Evolutionary conservation across 2,113 vertebrate species (phyloP).

Genomic region (Zonotrichia leucophrys): DNA sequence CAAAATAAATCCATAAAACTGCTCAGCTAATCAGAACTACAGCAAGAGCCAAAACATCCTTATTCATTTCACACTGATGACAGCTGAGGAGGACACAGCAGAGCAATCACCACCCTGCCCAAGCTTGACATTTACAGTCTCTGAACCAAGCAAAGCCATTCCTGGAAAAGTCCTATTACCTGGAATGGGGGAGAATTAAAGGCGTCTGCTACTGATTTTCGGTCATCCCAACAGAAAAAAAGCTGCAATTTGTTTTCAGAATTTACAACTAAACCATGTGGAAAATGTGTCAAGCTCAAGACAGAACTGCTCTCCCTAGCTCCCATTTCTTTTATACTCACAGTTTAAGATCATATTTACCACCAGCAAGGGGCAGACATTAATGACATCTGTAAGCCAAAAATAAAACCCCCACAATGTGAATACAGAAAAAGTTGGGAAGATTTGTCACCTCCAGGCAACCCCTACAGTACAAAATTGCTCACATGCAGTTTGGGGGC

Average conservation of each 20-base stretch:
- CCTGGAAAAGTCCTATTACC: not conserved
- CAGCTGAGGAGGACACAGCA: not conserved
- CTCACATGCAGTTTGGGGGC: not conserved
- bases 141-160: not conserved
- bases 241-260: not conserved
- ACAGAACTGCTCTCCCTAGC: not conserved
- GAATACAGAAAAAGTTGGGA: not conserved
- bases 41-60: not conserved
- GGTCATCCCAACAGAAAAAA: not conserved
- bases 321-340: not conserved
- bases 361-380: not conserved
- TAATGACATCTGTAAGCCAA: not conserved
- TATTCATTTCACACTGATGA: not conserved
- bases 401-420: not conserved
- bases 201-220: not conserved
- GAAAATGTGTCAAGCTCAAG: not conserved
- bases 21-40: not conserved
- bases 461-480: not conserved
- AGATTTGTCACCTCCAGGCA: not conserved
- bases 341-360: not conserved
- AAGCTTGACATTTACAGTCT: not conserved
- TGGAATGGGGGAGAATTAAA: not conserved
- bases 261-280: not conserved
- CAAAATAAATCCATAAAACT: not conserved
- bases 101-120: not conserved